These are phyloP conservation scores for Achatina immaculata DNA, from an alignment of 1,140 invertebrate species.

Conservation along the genomic window DNA sequence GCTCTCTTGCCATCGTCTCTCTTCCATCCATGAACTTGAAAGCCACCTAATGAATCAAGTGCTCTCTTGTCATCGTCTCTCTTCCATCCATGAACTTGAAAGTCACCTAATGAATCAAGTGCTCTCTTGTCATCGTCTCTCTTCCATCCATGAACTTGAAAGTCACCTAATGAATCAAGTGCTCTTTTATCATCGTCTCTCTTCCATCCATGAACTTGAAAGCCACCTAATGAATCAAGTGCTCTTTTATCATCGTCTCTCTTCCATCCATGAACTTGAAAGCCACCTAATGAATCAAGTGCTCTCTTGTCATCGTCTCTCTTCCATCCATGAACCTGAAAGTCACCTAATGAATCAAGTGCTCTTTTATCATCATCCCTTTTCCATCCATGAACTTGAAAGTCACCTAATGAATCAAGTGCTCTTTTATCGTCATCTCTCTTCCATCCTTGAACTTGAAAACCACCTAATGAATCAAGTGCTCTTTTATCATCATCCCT, in stretches of 20 bases:
- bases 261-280: background rate
- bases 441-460: background rate
- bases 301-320: background rate
- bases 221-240: slow-evolving; percentile 8
- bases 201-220: slow-evolving; percentile 11
- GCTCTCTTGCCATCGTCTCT: slow-evolving; percentile 4
- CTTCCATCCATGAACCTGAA: slow-evolving; percentile 6
- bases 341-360: background rate
- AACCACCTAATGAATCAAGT: slow-evolving; percentile 7
- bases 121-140: slow-evolving; percentile 11
- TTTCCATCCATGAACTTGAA: slow-evolving; percentile 7
- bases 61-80: slow-evolving; percentile 3
- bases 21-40: slow-evolving; percentile 1
- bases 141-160: background rate
- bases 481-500: background rate
- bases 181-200: slow-evolving; percentile 14
- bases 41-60: slow-evolving; percentile 6
- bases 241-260: slow-evolving; percentile 9
- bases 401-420: background rate
- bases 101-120: slow-evolving; percentile 7
- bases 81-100: background rate
- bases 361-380: slow-evolving; percentile 14
- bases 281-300: background rate
- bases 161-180: slow-evolving; percentile 5
- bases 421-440: slow-evolving; percentile 5